Conservation (phyloP, 1,140 invertebrate genomes). For the Papilio polyxenes region DNA sequence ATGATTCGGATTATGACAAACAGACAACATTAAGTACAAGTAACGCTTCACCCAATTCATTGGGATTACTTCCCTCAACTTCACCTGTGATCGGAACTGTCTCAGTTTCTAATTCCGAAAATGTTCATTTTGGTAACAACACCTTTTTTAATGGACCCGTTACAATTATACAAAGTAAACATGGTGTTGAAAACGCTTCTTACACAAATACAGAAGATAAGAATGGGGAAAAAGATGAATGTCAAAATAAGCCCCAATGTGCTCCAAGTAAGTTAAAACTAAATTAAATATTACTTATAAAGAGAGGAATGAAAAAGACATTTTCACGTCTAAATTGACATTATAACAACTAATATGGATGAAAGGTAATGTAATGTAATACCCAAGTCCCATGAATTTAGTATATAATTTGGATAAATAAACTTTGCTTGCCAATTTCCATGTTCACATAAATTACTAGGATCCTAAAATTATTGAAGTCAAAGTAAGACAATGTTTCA, state of each 20-base stretch:
- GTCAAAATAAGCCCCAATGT: constrained; percentile 38
- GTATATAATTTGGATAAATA: too few relatives aligned
- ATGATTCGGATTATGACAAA: constrained; percentile 48
- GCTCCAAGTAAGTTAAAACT: constrained; percentile 48
- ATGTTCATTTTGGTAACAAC: constrained; percentile 72
- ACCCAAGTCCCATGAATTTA: too few relatives aligned
- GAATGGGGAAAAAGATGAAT: constrained; percentile 9
- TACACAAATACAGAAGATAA: constrained; percentile 61
- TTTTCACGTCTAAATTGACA: neutral
- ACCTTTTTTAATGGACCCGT: constrained; percentile 75
- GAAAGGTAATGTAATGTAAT: too few relatives aligned
- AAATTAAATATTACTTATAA: constrained; percentile 5
- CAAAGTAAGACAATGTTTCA: neutral
- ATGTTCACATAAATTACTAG: neutral
- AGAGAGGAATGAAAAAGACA: neutral
- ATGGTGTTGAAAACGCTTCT: constrained; percentile 64
- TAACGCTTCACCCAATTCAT: constrained; percentile 44
- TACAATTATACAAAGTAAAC: constrained; percentile 60
- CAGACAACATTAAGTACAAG: constrained; percentile 47
- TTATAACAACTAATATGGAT: too few relatives aligned
- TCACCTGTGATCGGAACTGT: constrained; percentile 59
- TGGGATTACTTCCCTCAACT: constrained; percentile 47
- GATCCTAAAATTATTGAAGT: neutral
- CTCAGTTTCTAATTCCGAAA: constrained; percentile 61
- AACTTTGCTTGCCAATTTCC: too few relatives aligned